Evolutionary conservation across 2,888 invertebrate species (phyloP).

Genomic region (Eristalis intricaria): DNA sequence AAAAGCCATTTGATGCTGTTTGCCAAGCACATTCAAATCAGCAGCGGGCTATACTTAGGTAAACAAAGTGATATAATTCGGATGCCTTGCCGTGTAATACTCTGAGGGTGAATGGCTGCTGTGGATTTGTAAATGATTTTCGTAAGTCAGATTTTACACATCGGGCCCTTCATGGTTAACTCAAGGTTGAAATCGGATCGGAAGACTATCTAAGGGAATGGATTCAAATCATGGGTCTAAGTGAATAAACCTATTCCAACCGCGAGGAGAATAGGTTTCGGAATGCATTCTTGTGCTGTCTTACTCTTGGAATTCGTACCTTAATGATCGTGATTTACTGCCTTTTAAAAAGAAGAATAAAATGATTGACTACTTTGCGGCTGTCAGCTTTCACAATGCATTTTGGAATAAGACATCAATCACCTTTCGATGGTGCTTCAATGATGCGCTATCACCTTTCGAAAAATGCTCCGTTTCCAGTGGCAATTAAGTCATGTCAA

Average conservation of each 20-base stretch:
- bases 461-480: not conserved
- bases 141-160: not conserved
- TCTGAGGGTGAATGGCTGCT: not conserved
- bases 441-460: not conserved
- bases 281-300: not conserved
- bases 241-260: not conserved
- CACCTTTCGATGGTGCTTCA: too few relatives aligned
- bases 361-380: not conserved
- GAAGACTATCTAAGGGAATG: too few relatives aligned
- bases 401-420: not conserved
- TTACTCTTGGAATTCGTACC: not conserved
- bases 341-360: not conserved
- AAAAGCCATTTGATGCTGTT: not conserved
- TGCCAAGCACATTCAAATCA: not conserved
- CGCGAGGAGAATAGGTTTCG: too few relatives aligned
- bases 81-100: not conserved
- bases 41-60: not conserved
- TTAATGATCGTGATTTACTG: not conserved
- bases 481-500: not conserved
- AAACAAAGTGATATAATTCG: not conserved
- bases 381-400: not conserved
- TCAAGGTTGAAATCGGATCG: too few relatives aligned
- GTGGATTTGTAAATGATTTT: not conserved
- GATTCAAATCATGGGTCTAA: too few relatives aligned
- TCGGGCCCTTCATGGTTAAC: not conserved